phyloP scores from a whole-genome alignment of 2,888 invertebrate genomes.

The Tryphoninae sp. region DNA sequence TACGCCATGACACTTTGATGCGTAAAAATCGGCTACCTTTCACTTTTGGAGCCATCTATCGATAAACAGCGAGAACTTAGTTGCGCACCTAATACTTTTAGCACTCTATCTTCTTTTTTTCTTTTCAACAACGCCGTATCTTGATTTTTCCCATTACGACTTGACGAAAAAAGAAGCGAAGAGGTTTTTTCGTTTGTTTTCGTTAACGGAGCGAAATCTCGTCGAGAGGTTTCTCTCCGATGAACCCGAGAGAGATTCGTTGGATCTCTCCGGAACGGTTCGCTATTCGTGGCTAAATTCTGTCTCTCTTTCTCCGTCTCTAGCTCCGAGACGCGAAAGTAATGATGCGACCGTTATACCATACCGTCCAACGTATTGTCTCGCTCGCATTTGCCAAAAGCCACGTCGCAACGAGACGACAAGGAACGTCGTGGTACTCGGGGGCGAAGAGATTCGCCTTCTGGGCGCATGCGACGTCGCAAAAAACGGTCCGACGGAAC shows the following conservation, averaged over 20 bases:
- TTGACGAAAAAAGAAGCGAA: conserved; percentile 9
- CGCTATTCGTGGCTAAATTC: conserved; percentile 33
- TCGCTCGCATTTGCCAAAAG: conserved; percentile 73
- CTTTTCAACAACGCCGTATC: conserved; percentile 59
- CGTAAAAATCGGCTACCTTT: too few relatives aligned
- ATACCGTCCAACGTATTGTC: conserved; percentile 77
- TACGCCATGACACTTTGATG: too few relatives aligned
- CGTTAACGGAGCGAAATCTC: conserved; percentile 38
- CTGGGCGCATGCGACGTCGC: conserved; percentile 46
- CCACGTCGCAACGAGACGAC: conserved; percentile 72
- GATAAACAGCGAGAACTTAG: too few relatives aligned
- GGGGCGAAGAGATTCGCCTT: conserved; percentile 10
- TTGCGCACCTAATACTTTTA: too few relatives aligned
- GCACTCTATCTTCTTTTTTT: background rate
- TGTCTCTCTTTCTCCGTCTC: background rate
- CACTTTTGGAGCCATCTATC: too few relatives aligned
- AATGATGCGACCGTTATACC: conserved; percentile 78
- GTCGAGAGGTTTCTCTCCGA: conserved; percentile 48
- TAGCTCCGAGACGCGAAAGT: conserved; percentile 68
- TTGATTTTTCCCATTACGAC: conserved; percentile 73
- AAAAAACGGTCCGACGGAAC: conserved; percentile 55
- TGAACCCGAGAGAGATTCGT: conserved; percentile 38
- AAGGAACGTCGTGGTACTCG: background rate
- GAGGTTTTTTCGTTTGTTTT: conserved; percentile 9
- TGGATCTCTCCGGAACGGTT: conserved; percentile 20